These are phyloP conservation scores for Pandemis cinnamomeana DNA, from an alignment of 2,888 invertebrate genomes.

Conservation along the genomic window DNA sequence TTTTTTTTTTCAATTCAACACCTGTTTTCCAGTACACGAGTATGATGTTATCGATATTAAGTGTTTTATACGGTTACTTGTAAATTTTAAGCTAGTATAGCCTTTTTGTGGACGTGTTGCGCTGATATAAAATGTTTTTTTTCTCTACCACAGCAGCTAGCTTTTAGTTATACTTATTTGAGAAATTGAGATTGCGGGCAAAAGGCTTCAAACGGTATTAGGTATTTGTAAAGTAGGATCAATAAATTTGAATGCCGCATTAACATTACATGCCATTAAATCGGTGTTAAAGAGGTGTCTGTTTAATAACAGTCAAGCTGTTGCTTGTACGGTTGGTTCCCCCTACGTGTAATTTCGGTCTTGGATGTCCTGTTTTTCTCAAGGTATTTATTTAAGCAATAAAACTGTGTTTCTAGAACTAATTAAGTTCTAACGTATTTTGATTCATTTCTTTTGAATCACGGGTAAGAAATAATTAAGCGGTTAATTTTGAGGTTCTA, in stretches of 20 bases:
- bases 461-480: too few species aligned
- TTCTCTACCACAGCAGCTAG: background rate
- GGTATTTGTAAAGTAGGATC: background rate
- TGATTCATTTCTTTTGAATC: too few species aligned
- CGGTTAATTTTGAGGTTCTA: too few species aligned
- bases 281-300: background rate
- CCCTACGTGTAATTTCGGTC: background rate
- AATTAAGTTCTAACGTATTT: too few species aligned
- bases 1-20: slow-evolving; percentile 32
- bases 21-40: slow-evolving; percentile 38
- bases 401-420: too few species aligned
- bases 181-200: background rate
- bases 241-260: slow-evolving; percentile 1
- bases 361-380: background rate
- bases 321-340: background rate
- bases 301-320: background rate
- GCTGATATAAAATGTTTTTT: slow-evolving; percentile 1
- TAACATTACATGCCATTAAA: background rate
- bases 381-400: background rate
- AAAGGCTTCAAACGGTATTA: slow-evolving; percentile 9
- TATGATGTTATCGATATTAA: slow-evolving; percentile 29
- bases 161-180: too few species aligned
- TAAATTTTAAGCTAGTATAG: slow-evolving; percentile 16
- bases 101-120: background rate
- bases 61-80: slow-evolving; percentile 28